Percentiles rank a stretch among this genome's conserved stretches.
Conservation (phyloP, 2,888 invertebrate species). For the Caenorhabditis parvicauda region DNA sequence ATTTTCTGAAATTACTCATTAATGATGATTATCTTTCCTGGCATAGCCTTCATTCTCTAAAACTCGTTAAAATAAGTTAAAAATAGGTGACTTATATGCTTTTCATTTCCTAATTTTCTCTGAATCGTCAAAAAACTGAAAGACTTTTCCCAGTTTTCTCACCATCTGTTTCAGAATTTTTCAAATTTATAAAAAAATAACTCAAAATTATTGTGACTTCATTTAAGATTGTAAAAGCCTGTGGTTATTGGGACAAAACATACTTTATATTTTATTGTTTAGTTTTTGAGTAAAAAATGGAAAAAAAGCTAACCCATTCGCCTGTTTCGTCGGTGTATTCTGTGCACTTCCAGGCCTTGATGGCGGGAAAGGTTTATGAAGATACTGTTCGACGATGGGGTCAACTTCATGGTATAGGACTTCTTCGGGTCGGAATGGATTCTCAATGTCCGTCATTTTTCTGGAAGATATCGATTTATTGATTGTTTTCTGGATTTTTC, state of each 20-base stretch:
- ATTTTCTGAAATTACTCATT: constrained; percentile 4
- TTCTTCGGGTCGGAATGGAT: constrained; percentile 62
- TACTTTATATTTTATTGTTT: neutral
- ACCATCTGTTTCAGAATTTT: no score
- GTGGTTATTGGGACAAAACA: no score
- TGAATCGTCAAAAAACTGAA: no score
- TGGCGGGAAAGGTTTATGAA: constrained; percentile 54
- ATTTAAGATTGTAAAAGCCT: no score
- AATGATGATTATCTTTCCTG: no score
- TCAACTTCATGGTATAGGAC: constrained; percentile 52
- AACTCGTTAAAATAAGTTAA: no score
- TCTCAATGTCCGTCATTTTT: constrained; percentile 59
- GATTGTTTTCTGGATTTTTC: neutral
- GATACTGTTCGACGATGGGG: constrained; percentile 62
- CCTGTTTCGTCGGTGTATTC: constrained; percentile 36
- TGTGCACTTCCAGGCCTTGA: constrained; percentile 36
- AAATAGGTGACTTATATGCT: no score
- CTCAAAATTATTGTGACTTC: no score
- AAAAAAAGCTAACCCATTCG: constrained; percentile 2
- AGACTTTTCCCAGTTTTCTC: no score
- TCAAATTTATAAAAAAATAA: no score
- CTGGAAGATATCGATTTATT: constrained; percentile 25
- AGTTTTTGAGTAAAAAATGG: neutral
- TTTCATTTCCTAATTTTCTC: no score
- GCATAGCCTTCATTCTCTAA: no score